Evolutionary conservation across 2,888 invertebrate genomes (phyloP), one percentile per base, ranked within the genome.

Genomic region (Eupeodes latifasciatus): DNA sequence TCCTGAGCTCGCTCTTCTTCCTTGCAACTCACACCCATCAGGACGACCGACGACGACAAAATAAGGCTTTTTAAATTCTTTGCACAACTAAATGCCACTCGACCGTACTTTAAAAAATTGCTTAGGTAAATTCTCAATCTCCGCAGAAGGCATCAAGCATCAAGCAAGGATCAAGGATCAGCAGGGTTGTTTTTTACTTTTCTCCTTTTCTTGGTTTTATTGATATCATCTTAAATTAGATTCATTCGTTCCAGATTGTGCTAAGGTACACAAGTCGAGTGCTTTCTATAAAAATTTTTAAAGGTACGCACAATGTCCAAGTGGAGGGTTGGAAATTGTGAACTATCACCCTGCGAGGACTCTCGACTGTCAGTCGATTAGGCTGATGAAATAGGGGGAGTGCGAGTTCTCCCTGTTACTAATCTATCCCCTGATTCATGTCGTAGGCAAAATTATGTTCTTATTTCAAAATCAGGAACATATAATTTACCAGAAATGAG

Each of bases 381-480:
- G 80, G 80, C 34, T 57, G 57, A 27, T 16, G 62, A 49, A 40
- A 69, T 19, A 64, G 16, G 47, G 64, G 55, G 16, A 27, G 27
- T 27, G 27, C 27, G 36, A 53, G 51, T 27, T 16, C 53, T 16
- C 47, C 19, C 67, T 11, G 67, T 76, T n/a, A 61, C 67, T 11
- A 75, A 81, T n/a, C 67, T 14, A 34, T n/a, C 67, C 64, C 55
- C 44, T 36, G 11, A 27, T 27, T 27, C 27, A 27, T 27, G 27
- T 14, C 11, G 14, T 40, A 14, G 55, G 67, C 51, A 81, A 81
- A 85, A 78, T 88, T 75, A 88, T 81, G 81, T 88, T 78, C 77
- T 69, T 75, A 84, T 84, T 81, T 81, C 62, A 75, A 88, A 88
- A 88, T 88, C 88, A 88, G 62, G 78, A 88, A 81, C 81, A 75